Evolutionary conservation across 2,113 vertebrate genomes (phyloP), one percentile per base, ranked within the genome.

Genomic region (Tauraco erythrolophus): DNA sequence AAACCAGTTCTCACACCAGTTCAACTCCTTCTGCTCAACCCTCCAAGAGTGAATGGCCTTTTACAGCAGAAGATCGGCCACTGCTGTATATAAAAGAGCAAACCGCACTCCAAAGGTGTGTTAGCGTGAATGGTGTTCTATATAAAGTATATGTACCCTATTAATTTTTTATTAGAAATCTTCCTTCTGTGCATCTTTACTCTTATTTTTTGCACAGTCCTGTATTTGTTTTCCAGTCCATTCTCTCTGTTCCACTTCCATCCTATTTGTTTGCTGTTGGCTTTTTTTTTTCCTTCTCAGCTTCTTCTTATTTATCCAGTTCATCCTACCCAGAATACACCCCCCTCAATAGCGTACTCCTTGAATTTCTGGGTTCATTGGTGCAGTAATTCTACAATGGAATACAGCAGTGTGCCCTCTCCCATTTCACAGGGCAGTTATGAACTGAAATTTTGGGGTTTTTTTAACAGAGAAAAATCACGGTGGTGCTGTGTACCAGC

Each of bases 151-250:
- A 93, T 81, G 69, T 96, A 87, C 92, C 19, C 43, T 95, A 94
- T 95, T 95, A 93, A 94, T 96, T 97, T 97, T 97, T 97, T 84
- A 96, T 93, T 88, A 85, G 91, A 94, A 97, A 92, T 91, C 58
- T 87, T 93, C 51, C 56, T 96, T 92, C 85, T 92, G 74, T 75
- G 50, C 79, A 80, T 85, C 89, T 96, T 92, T 85, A 83, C 48
- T 89, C 62, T 57, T 71, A 65, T 71, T 92, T 95, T 94, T 92
- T 82, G 61, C 56, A 58, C 62, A 65, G 81, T 58, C 35, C n/a
- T 88, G 58, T 93, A 46, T 96, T 95, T 97, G 87, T 94, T 96
- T 93, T 92, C 72, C 37, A 65, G 39, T 75, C 77, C 41, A 39
- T 80, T 84, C 92, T 83, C 78, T 70, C 53, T 91, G 43, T 89